Conservation (phyloP, 35 echinoderm and acorn worm species). For the Amphiura filiformis region DNA sequence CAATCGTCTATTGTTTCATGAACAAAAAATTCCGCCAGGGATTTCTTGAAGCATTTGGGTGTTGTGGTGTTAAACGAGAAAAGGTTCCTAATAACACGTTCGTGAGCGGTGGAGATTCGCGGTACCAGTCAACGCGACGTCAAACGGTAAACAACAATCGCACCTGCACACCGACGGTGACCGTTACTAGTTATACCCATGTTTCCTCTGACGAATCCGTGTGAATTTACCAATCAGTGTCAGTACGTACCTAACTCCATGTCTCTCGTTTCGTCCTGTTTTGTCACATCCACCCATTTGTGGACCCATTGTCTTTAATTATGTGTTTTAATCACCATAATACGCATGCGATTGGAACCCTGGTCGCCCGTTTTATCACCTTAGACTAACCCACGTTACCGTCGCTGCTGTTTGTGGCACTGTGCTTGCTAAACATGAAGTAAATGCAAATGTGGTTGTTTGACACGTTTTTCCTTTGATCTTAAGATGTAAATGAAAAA, state of each 20-base stretch:
- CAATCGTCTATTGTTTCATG: conserved; percentile 98
- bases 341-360: conserved; percentile 6
- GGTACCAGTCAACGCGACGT: conserved; percentile 39
- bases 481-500: too few relatives aligned
- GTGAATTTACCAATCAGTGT: not conserved
- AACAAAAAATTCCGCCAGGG: conserved; percentile 96
- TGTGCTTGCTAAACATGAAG: too few relatives aligned
- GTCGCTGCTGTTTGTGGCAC: not conserved
- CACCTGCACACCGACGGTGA: conserved; percentile 28
- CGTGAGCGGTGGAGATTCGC: conserved; percentile 17
- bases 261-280: not conserved
- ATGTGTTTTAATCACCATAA: not conserved
- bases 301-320: not conserved
- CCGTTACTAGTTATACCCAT: conserved; percentile 66
- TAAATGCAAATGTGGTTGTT: too few relatives aligned
- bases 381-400: not conserved
- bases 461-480: too few relatives aligned
- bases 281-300: not conserved
- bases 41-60: conserved; percentile 89
- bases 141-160: conserved; percentile 35
- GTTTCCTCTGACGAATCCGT: conserved; percentile 71
- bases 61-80: conserved; percentile 28
- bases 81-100: conserved; percentile 1
- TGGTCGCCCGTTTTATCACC: not conserved
- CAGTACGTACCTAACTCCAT: not conserved